These are phyloP conservation scores for Pipistrellus pipistrellus DNA, from an alignment of 2,797 vertebrate genomes.

Conservation along the genomic window DNA sequence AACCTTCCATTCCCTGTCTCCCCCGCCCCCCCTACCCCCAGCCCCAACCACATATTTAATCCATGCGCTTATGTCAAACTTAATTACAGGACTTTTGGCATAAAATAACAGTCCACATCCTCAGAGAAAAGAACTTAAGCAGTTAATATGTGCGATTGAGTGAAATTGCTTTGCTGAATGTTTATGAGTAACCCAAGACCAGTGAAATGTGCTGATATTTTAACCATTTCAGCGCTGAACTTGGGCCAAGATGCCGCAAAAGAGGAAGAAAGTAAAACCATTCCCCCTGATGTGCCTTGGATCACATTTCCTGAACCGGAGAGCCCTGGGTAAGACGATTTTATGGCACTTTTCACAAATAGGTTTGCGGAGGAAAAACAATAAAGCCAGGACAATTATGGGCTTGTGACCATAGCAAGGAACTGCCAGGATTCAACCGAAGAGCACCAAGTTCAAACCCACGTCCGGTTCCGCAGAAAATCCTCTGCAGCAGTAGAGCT, in stretches of 20 bases:
- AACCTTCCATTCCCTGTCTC: constrained; percentile 92
- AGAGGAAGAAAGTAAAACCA: neutral
- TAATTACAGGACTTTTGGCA: constrained; percentile 98
- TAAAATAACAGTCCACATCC: constrained; percentile 98
- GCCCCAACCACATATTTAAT: constrained; percentile 99
- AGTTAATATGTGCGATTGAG: constrained; percentile 91
- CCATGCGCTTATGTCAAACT: constrained; percentile 99
- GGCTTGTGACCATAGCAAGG: constrained; percentile 39
- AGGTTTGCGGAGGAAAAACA: constrained; percentile 60
- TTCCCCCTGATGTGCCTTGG: neutral
- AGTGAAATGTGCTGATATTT: constrained; percentile 87
- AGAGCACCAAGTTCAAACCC: neutral
- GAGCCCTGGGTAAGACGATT: constrained; percentile 43
- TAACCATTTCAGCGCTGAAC: constrained; percentile 84
- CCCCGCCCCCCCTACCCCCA: constrained; percentile 64
- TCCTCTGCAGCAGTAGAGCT: neutral
- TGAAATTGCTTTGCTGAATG: constrained; percentile 90
- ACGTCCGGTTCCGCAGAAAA: constrained; percentile 46
- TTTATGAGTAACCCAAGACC: constrained; percentile 89
- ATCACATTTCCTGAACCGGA: constrained; percentile 61
- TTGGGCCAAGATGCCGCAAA: constrained; percentile 55
- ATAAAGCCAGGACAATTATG: constrained; percentile 65
- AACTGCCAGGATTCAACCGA: neutral
- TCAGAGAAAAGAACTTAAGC: constrained; percentile 91
- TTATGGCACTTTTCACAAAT: constrained; percentile 63